Percentiles rank a stretch among this genome's conserved stretches.
These are phyloP conservation scores for Cataglyphis albicans DNA, from an alignment of 2,888 invertebrate genomes.

Conservation along the genomic window DNA sequence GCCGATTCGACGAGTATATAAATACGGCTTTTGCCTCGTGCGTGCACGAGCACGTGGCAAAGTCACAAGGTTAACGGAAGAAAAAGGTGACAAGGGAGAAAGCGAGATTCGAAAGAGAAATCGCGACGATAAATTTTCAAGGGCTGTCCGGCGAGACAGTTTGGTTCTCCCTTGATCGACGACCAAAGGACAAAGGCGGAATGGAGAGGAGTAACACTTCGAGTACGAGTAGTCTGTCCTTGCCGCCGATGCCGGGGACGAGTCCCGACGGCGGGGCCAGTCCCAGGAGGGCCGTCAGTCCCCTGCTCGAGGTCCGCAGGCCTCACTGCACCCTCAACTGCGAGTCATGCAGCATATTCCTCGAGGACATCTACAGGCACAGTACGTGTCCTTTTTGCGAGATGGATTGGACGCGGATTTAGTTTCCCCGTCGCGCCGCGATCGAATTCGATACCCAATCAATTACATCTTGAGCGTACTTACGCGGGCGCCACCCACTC, in stretches of 20 bases:
- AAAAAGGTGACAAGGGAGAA: background rate
- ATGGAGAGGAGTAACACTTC: conserved; percentile 83
- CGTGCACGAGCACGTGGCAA: conserved; percentile 12
- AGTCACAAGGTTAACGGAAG: background rate
- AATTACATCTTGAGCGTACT: background rate
- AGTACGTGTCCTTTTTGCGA: conserved; percentile 79
- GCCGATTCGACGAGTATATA: background rate
- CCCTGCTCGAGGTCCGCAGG: conserved; percentile 90
- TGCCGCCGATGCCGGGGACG: conserved; percentile 81
- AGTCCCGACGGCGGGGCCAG: conserved; percentile 84
- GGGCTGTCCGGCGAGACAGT: conserved; percentile 35
- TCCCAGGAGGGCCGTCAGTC: conserved; percentile 90
- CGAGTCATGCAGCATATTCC: conserved; percentile 90
- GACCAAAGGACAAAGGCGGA: conserved; percentile 31
- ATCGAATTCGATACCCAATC: conserved; percentile 24
- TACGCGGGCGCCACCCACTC: background rate
- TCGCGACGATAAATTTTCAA: conserved; percentile 34
- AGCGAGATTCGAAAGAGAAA: conserved; percentile 17
- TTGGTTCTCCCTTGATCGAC: conserved; percentile 28
- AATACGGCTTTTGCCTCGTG: background rate
- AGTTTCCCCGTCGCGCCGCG: background rate
- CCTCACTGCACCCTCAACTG: conserved; percentile 92
- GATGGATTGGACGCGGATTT: conserved; percentile 1
- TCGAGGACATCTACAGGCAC: conserved; percentile 90
- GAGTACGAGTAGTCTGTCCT: conserved; percentile 82